Base-by-base conservation (phyloP, 2,888 invertebrate genomes). In the Apomyelois bistriatella region DNA sequence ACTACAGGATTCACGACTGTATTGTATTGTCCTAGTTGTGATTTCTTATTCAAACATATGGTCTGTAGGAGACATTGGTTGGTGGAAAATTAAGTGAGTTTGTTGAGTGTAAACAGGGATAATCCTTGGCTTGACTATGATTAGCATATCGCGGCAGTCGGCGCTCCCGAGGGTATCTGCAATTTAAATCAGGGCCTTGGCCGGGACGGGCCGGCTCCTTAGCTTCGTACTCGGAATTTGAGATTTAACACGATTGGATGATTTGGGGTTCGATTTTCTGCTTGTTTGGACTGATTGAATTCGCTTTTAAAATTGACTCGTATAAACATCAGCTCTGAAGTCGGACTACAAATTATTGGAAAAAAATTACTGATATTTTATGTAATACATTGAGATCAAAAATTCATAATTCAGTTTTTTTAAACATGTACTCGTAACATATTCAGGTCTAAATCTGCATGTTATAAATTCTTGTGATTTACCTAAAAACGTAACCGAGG, bases 31-130 rank as follows among this genome's bases (percentile, higher is more conserved):
- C 32, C 32, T 46, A 32, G 46, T 46, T 10, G 17, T 17, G 32
- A 51, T 50, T 43, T 49, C 48, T 38, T 32, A 51, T 30, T 46
- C 40, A 49, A 42, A 36, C 36, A 42, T 51, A 41, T 51, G 51
- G 41, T 35, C 40, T 35, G 22, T 28, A n/a, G 12, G 22, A 66
- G 85, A 82, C 81, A 82, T 79, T 82, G 82, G 82, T 85, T 81
- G 79, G 80, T 74, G 76, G 75, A 76, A 90, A 89, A 88, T 90
- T 88, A 90, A 90, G 88, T 87, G 85, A 88, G 87, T 90, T 90
- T 88, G 89, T 88, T 87, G 87, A 87, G 88, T 88, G 89, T 90
- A 89, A 89, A 90, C 88, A 88, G 87, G 88, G 87, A 89, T 90
- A 88, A 90, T 90, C 88, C 89, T 85, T 85, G 76, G 87, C 88